Evolutionary conservation across 2,797 vertebrate genomes (phyloP), one percentile per base, ranked within the genome.

Genomic region (Darevskia mixta): DNA sequence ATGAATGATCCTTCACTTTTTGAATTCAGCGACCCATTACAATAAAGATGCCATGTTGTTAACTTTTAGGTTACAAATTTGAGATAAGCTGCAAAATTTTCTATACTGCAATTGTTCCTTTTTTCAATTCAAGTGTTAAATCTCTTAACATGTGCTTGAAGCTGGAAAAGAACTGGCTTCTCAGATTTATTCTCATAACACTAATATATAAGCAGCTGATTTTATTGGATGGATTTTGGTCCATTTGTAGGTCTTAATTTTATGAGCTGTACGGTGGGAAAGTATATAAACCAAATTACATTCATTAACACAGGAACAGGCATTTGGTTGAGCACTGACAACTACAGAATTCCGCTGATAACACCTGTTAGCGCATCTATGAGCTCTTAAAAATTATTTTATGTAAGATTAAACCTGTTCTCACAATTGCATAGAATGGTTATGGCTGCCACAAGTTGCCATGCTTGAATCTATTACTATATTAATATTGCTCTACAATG

Each of bases 1-100:
- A 67, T 11, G 29, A 67, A 11, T 0, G 67, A 69, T 69, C 67
- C 67, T 29, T 69, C 27, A n/a, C n/a, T 71, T 13, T 25, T 71
- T 15, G 4, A 71, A 32, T 13, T 71, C 35, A 18, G 4, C 20
- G 71, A 20, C 71, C 71, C 32, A 20, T 7, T 35, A 20, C 35
- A 18, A 38, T 32, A 35, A 35, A 73, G 18, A 73, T 32, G 8
- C 11, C 83, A 64, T 41, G 35, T 13, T 27, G 55, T 41, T 86
- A 83, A 2, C 58, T 15, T 87, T 95, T 90, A 94, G 92, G 77
- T 95, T 92, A 94, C 87, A 5, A 0, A 77, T 95, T 95, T 94
- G 92, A 93, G 92, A 95, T 88, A 92, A 90, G 66, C 87, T 82
- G 87, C 94, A 93, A 94, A 87, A 92, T 94, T 90, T 88, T 92